Base-by-base conservation (phyloP, 2,113 vertebrate genomes). In the Mellivora capensis region DNA sequence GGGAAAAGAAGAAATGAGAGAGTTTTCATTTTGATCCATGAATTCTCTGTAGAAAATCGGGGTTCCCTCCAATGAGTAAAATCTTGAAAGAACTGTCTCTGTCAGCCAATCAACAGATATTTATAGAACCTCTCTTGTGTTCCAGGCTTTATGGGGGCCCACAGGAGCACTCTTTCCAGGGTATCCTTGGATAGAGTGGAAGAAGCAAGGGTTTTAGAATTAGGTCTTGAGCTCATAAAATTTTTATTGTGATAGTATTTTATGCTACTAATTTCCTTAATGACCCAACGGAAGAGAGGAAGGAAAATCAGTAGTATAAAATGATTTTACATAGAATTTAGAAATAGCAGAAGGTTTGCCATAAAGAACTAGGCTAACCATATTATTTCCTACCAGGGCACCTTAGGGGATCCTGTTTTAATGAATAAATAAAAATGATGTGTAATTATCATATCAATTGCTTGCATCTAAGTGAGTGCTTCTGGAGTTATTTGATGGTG, bases 381-480 rank as follows among this genome's bases (percentile, higher is more conserved):
- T 18, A 90, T 96, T 97, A 97, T 97, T 97, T 94, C 72, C 92
- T 97, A 95, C 80, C 89, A 96, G 80, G 94, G 87, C 74, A 97
- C 94, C 76, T 80, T 93, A 97, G 94, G 94, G 96, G 92, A 97
- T 97, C 84, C 49, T 71, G 87, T 98, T 97, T 98, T 96, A 98
- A 96, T 97, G 95, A 98, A 97, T 95, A 98, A 98, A 98, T 98
- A 97, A 97, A 97, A 97, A 94, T 93, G 96, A 97, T 96, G 84
- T 96, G 92, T 91, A 98, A 97, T 98, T 96, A 97, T 96, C 96
- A 87, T 97, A 97, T 97, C 97, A 97, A 87, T 98, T 98, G 87
- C 95, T 98, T 98, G 94, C 76, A 96, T 96, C 90, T 96, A 97
- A 98, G 95, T 96, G 95, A 98, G 96, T 96, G 94, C 97, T 96